Base-by-base conservation (phyloP, 2,113 vertebrate species). In the Lipotes vexillifer region DNA sequence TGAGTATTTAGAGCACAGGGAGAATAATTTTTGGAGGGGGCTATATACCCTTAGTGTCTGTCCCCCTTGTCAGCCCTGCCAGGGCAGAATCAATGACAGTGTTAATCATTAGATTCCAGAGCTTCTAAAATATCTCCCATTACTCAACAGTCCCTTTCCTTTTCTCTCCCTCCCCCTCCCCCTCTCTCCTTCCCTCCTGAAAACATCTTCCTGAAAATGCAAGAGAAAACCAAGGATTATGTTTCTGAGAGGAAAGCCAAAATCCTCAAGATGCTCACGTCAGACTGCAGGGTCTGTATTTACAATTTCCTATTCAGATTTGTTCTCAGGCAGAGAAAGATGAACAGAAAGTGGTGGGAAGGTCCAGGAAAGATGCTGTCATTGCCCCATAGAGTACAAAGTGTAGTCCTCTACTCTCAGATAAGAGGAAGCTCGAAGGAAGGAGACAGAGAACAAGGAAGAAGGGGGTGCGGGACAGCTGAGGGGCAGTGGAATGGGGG, bases 21-120 rank as follows among this genome's bases (percentile, higher is more conserved):
- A 86, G 12, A 44, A 3, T 0, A 0, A 2, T 8, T 29, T 36
- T 0, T 3, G 5, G 44, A 23, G 20, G 33, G 57, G 3, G 0
- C 0, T 1, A 18, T 20, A 14, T 0, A 2, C 46, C 10, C 5
- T 29, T 33, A 12, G 17, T 1, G 8, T 25, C 15, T 1, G 8
- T 25, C 15, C 31, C 4, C 74, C 41, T 18, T 6, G 13, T 49
- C 88, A 44, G 85, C 23, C 36, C 25, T 31, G 36, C 63, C 52
- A 6, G 25, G 61, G n/a, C 8, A 20, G 15, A 61, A 63, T 27
- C 11, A 59, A 57, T 68, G 27, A 17, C 55, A 66, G 17, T 2
- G 3, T 46, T 41, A 82, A 82, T 71, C 63, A 18, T 49, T 82
- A 75, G 17, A 65, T 66, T 90, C 46, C 27, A n/a, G 61, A 90